These are phyloP conservation scores for Otus sunia DNA, from an alignment of 2,113 vertebrate genomes.

Conservation along the genomic window DNA sequence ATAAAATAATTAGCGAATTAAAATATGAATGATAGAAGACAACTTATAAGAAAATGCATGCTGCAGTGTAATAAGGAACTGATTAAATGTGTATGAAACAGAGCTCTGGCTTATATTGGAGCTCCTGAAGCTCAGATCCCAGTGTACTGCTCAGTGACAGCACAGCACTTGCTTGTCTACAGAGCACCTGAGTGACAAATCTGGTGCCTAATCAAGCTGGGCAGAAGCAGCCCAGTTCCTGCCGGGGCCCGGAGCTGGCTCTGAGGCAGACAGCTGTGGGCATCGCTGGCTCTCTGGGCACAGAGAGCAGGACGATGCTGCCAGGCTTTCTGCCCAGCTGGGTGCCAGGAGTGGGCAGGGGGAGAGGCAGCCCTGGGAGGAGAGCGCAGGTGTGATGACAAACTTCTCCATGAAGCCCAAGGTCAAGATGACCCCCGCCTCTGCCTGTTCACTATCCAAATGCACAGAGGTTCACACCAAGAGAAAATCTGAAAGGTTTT, in stretches of 20 bases:
- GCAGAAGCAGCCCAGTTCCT: neutral
- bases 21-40: neutral
- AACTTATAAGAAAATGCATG: neutral
- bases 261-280: neutral
- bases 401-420: neutral
- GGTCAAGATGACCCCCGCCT: neutral
- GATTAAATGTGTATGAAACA: neutral
- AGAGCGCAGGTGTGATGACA: neutral
- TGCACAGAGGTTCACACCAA: fast-evolving
- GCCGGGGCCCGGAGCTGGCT: neutral
- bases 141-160: neutral
- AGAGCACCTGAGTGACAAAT: neutral
- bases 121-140: neutral
- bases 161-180: neutral
- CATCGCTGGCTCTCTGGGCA: neutral
- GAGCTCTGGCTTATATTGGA: neutral
- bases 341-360: neutral
- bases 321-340: neutral
- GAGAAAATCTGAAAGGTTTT: neutral
- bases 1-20: neutral
- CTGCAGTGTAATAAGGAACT: neutral
- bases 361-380: neutral
- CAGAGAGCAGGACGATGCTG: neutral
- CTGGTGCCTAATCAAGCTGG: no score
- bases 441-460: neutral